Conservation (phyloP, 2,888 invertebrate species). For the Hydraecia micacea region DNA sequence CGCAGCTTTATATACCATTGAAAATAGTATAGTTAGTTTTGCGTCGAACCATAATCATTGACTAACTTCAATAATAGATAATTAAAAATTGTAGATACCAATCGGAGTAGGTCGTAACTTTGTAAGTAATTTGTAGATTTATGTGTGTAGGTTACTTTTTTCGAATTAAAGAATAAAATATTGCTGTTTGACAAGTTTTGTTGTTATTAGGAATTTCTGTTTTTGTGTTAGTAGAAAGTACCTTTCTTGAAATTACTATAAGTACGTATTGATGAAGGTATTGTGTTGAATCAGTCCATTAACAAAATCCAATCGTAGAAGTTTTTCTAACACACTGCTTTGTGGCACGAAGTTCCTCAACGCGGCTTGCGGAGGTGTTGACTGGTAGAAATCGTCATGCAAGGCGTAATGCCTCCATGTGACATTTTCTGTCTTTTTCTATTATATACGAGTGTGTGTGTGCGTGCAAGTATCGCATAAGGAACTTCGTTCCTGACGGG, state of each 20-base stretch:
- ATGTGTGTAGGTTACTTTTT: neutral
- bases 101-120: neutral
- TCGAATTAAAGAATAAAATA: neutral
- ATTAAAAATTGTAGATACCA: neutral
- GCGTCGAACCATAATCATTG: constrained; percentile 33
- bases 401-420: neutral
- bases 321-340: neutral
- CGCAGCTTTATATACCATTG: constrained; percentile 34
- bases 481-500: neutral
- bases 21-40: constrained; percentile 32
- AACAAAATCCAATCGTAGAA: neutral
- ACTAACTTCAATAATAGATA: neutral
- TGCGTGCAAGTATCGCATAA: too few species aligned
- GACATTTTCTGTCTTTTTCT: neutral
- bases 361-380: neutral
- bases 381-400: neutral
- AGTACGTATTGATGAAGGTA: neutral
- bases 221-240: neutral
- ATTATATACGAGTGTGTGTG: neutral
- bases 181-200: constrained; percentile 1
- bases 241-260: neutral
- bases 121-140: constrained; percentile 1
- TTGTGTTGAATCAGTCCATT: neutral
- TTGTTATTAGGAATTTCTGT: neutral
- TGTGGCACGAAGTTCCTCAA: neutral